Conservation (phyloP, 2,797 vertebrate genomes). For the Myotis vivesi region DNA sequence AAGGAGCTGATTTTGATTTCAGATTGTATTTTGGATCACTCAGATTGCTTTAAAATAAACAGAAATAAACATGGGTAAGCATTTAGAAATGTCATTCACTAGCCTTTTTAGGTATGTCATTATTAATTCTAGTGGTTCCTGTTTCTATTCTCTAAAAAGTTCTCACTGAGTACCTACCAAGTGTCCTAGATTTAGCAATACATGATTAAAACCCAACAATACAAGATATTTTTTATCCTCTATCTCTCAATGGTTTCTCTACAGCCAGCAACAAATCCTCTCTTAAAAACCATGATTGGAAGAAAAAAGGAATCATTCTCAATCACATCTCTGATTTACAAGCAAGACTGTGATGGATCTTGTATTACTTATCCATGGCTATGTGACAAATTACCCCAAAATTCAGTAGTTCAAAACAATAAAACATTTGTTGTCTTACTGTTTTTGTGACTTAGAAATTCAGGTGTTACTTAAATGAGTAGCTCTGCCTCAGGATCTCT, state of each 20-base stretch:
- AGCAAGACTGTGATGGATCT: not conserved
- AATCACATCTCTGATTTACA: not conserved
- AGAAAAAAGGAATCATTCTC: not conserved
- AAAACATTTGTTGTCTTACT: not conserved
- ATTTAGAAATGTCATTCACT: not conserved
- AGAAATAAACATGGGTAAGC: not conserved
- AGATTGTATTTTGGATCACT: conserved; percentile 70
- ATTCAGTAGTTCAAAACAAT: not conserved
- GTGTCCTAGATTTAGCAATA: not conserved
- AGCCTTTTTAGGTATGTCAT: not conserved
- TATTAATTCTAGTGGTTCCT: not conserved
- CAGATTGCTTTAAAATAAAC: conserved; percentile 67
- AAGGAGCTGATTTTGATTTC: conserved; percentile 73
- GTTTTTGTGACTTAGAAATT: not conserved
- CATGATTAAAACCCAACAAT: not conserved
- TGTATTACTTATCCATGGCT: not conserved
- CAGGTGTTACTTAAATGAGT: not conserved
- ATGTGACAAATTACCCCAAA: not conserved
- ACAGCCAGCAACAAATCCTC: not conserved
- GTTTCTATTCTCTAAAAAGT: not conserved
- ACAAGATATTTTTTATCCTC: not conserved
- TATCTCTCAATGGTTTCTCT: not conserved
- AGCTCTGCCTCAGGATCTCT: not conserved
- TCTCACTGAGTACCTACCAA: not conserved
- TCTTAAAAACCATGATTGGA: not conserved